Evolutionary conservation across 2,797 vertebrate species (phyloP), one percentile per base, ranked within the genome.

Genomic region (Brachyrhaphis roseni): DNA sequence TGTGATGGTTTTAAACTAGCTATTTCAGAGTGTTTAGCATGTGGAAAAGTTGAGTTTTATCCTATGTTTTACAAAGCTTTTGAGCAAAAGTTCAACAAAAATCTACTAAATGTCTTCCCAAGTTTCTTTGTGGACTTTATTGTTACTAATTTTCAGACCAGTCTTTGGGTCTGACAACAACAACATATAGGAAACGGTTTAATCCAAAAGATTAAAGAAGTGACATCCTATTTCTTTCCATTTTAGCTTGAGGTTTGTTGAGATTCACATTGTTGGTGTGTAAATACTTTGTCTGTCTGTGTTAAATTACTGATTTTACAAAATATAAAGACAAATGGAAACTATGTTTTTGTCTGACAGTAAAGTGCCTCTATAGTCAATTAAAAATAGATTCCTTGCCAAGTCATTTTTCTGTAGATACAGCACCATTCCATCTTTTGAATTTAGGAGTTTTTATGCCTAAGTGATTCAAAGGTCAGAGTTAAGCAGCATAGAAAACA

Each of bases 381-480:
- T 66, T 66, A 36, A 66, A 66, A 23, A 66, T 20, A 20, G 18
- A 66, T 66, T 26, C 36, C 36, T 41, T 66, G 64, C 10, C 16
- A 11, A 66, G 64, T 39, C 3, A 23, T 66, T 39, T 66, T 66
- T 66, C 64, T 41, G 16, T 18, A 66, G 8, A 41, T 11, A 6
- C 62, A 66, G 16, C 36, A 26, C 20, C 20, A 11, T 10, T 66
- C 20, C 62, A 66, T 66, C 34, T 39, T 70, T 41, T 43, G 10
- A 70, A 43, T 70, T 70, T 43, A 43, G 20, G 66, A 70, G 39
- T 23, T 43, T 70, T 43, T n/a, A 70, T 43, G 66, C 39, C 11
- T 41, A 43, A 41, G 41, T 70, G 39, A 70, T 70, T 70, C 20
- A 62, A 70, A 39, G 34, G 64, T 66, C 64, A 66, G 64, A 66